These are phyloP conservation scores for Tribolium freemani DNA, from an alignment of 2,888 invertebrate species.

Conservation along the genomic window DNA sequence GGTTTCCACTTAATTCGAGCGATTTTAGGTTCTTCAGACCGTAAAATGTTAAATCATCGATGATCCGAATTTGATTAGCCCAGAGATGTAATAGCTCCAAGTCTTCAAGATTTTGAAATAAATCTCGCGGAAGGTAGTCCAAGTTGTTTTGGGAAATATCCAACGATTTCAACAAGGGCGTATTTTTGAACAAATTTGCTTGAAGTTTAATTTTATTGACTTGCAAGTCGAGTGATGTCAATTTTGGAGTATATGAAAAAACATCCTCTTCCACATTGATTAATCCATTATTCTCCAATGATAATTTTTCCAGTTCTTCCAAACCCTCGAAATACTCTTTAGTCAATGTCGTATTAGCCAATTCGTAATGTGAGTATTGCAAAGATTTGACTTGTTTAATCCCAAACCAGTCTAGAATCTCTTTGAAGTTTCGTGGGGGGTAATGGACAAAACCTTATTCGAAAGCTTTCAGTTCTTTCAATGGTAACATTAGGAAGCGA, in stretches of 20 bases:
- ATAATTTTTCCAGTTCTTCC: conserved; percentile 32
- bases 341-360: conserved; percentile 40
- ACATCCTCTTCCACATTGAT: conserved; percentile 43
- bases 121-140: conserved; percentile 72
- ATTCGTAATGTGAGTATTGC: conserved; percentile 33
- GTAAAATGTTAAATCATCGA: conserved; percentile 73
- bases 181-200: conserved; percentile 75
- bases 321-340: conserved; percentile 44
- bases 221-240: conserved; percentile 48
- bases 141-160: conserved; percentile 80
- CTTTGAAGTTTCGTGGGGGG: conserved; percentile 69
- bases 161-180: conserved; percentile 75
- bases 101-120: conserved; percentile 75
- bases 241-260: conserved; percentile 51
- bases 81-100: conserved; percentile 77
- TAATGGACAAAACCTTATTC: conserved; percentile 72
- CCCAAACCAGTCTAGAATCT: conserved; percentile 69
- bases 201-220: conserved; percentile 59
- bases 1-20: conserved; percentile 80
- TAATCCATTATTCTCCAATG: conserved; percentile 31
- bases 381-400: conserved; percentile 58
- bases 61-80: conserved; percentile 68
- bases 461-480: conserved; percentile 69
- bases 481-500: conserved; percentile 69
- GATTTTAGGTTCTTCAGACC: conserved; percentile 75